These are phyloP conservation scores for Strix aluco DNA, from an alignment of 2,113 vertebrate species.

Conservation along the genomic window DNA sequence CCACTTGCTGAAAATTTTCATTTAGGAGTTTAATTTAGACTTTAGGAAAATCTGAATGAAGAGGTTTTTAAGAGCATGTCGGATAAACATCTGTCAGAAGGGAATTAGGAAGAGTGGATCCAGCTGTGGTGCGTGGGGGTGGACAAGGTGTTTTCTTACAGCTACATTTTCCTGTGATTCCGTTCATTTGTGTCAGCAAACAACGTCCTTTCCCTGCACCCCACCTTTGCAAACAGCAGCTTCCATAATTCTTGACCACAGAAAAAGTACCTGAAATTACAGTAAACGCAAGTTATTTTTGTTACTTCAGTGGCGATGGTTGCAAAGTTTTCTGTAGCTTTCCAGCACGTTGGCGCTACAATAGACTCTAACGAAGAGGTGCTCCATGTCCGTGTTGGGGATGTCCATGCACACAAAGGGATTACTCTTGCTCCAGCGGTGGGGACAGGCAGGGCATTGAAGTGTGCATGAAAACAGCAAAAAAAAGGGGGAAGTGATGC, in stretches of 20 bases:
- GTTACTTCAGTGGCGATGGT: rapidly evolving
- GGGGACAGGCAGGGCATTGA: neutral
- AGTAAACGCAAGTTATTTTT: neutral
- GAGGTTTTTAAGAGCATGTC: neutral
- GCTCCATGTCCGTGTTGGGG: rapidly evolving
- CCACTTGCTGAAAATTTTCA: neutral
- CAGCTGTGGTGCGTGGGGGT: neutral
- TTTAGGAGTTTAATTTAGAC: neutral
- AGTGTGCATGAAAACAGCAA: neutral
- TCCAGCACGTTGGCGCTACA: rapidly evolving
- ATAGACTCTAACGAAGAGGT: neutral
- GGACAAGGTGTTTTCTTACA: neutral
- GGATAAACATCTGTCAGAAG: neutral
- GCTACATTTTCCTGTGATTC: rapidly evolving
- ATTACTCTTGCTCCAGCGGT: neutral
- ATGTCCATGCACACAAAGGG: rapidly evolving
- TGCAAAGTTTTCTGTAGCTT: neutral
- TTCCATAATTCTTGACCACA: neutral
- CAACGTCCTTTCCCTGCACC: neutral
- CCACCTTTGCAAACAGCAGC: neutral
- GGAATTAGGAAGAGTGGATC: neutral
- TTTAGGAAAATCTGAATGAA: neutral
- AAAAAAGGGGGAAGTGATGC: neutral
- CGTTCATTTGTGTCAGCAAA: neutral
- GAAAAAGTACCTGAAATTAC: neutral